Conservation (phyloP, 2,888 invertebrate genomes). For the Drepanosiphum platanoidis region DNA sequence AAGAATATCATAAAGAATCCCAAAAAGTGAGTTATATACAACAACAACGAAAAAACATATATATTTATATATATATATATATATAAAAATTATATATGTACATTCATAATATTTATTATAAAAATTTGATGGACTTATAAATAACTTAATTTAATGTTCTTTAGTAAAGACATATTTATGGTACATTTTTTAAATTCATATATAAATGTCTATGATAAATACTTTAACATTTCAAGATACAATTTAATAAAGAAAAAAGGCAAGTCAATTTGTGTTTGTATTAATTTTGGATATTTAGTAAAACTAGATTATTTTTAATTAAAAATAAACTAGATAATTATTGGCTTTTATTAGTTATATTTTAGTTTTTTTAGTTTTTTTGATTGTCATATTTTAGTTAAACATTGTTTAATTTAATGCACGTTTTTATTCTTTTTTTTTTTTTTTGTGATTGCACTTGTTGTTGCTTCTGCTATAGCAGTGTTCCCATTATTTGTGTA, state of each 20-base stretch:
- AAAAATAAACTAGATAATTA: background rate
- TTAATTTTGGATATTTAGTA: background rate
- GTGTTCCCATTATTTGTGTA: conserved; percentile 49
- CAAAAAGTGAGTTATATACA: conserved; percentile 84
- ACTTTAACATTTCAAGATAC: background rate
- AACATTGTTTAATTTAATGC: conserved; percentile 58
- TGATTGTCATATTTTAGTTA: conserved; percentile 20
- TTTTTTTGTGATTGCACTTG: no score
- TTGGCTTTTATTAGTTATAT: conserved; percentile 25
- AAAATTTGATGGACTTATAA: conserved; percentile 19
- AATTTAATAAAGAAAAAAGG: conserved; percentile 30
- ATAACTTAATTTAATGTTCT: background rate
- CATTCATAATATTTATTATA: conserved; percentile 47
- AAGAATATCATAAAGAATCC: conserved; percentile 86
- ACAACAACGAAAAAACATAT: no score
- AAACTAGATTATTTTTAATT: background rate
- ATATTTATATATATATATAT: no score
- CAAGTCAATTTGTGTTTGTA: conserved; percentile 23
- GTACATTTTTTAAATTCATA: conserved; percentile 30
- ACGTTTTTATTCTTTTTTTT: conserved; percentile 60
- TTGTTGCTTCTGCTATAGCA: conserved; percentile 58
- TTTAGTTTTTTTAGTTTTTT: conserved; percentile 58
- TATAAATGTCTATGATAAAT: background rate
- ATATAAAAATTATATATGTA: background rate
- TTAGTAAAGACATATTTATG: background rate